Conservation (phyloP, 2,797 vertebrate species). For the Glossophaga mutica region DNA sequence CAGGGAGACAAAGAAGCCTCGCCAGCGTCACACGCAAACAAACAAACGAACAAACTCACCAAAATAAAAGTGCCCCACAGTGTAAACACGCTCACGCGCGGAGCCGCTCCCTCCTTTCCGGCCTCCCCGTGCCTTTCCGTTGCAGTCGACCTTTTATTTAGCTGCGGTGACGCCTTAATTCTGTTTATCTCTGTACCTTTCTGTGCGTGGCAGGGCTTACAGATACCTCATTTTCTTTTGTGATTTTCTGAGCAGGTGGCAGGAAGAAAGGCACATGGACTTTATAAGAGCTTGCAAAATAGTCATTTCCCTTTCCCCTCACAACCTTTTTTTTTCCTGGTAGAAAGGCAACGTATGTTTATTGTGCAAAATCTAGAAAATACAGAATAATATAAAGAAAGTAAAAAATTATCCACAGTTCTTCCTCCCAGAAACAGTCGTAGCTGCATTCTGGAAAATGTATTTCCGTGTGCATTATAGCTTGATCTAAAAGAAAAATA, state of each 20-base stretch:
- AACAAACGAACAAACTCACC: no score
- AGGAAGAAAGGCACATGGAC: background rate
- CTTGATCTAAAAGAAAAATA: background rate
- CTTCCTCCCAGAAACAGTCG: background rate
- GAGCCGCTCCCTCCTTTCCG: accelerated
- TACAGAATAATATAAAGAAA: background rate
- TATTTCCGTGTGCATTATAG: background rate
- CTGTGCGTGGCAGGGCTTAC: background rate
- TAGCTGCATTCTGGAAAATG: background rate
- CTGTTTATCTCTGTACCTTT: constrained; percentile 7
- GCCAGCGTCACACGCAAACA: background rate
- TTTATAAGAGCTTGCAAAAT: background rate
- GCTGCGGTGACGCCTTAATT: constrained; percentile 6
- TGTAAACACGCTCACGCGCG: background rate
- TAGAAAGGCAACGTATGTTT: background rate
- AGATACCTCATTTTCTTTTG: background rate
- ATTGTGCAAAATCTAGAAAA: background rate
- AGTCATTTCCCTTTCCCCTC: background rate
- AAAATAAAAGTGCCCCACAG: background rate
- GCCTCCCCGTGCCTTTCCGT: no score
- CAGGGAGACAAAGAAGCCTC: background rate
- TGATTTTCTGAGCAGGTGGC: constrained; percentile 51
- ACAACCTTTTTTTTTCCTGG: background rate
- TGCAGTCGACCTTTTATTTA: background rate
- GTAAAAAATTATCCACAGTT: background rate